Base-by-base conservation (phyloP, 1,140 invertebrate genomes). In the Drosophila kohkoa region DNA sequence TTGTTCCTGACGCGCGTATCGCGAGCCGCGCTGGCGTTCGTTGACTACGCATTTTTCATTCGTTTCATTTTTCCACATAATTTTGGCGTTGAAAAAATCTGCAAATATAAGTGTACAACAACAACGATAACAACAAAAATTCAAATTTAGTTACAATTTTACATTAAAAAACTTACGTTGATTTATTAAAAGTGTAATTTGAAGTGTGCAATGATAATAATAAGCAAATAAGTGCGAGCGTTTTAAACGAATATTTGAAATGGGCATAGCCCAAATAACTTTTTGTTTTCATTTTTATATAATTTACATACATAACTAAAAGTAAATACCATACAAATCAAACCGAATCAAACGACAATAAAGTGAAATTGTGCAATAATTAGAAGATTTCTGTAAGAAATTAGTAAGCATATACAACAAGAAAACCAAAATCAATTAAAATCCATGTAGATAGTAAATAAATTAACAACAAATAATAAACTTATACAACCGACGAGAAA, bases 321-420 rank as follows among this genome's bases (percentile, higher is more conserved):
- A 30, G 16, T 25, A 35, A 54, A 41, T 60, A 54, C 70, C 55
- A 74, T 58, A 71, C 0, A 45, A 79, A 58, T 58, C 57, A 68
- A 71, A 46, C 20, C 65, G 45, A 75, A 55, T 30, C 15, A 51
- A 65, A 64, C 32, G 52, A 65, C 51, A 77, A 66, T 49, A 49
- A 68, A 54, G 68, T 89, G 77, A 54, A 83, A 77, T 63, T 83
- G 83, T 82, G 81, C 87, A 90, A 86, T 89, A 90, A 90, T 79
- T 81, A 81, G 76, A 79, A 45, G 65, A 77, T 90, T 89, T 89
- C 83, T 88, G 10, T 45, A 70, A 88, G 83, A 89, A 88, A 85
- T 88, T 78, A n/a, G 54, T 89, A 89, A 89, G 85, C 7, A 4
- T 48, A 28, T 46, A 16, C 20, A 25, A 25, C 38, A 68, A 28